Base-by-base conservation (phyloP, 2,888 invertebrate species). In the Craniophora ligustri region DNA sequence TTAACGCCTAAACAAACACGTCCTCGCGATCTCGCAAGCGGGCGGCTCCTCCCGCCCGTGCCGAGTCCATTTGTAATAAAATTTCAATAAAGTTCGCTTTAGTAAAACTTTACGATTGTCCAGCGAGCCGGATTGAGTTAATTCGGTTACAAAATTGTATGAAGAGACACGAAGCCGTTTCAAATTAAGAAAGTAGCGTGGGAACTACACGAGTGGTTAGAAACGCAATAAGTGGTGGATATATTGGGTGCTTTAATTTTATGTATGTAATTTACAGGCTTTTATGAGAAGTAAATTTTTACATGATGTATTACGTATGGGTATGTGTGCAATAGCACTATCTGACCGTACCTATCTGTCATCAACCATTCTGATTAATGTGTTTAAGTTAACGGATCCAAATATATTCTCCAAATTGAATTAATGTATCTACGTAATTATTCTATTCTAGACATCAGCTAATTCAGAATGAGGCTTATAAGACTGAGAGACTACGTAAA, bases 401-500 rank as follows among this genome's bases (percentile, higher is more conserved):
- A 59, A 56, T 47, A 30, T 61, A 53, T 63, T 40, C 49, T 67
- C 72, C 48, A 61, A 63, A 64, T 67, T 61, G 16, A 57, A 60
- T 61, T 66, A 63, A 60, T 68, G 68, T 62, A 75, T 70, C 51
- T 69, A 64, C 66, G 45, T 69, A 75, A 73, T 76, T 75, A 79
- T 75, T 71, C 73, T 71, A 66, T 76, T 77, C 74, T 78, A 76
- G 72, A 81, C 78, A 81, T 84, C 88, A 86, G 83, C 85, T 80
- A 74, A 75, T 79, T 81, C 86, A 84, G 85, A 80, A 85, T 84
- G 85, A 88, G 86, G 88, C 87, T 84, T 84, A 91, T 89, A 92
- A 92, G 92, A 92, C 92, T 92, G 92, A 92, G 83, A 88, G 82
- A 89, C 83, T 89, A 91, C 89, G 91, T 91, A 91, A 89, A 80